Base-by-base conservation (phyloP, 2,113 vertebrate genomes). In the Oenanthe oenanthe region DNA sequence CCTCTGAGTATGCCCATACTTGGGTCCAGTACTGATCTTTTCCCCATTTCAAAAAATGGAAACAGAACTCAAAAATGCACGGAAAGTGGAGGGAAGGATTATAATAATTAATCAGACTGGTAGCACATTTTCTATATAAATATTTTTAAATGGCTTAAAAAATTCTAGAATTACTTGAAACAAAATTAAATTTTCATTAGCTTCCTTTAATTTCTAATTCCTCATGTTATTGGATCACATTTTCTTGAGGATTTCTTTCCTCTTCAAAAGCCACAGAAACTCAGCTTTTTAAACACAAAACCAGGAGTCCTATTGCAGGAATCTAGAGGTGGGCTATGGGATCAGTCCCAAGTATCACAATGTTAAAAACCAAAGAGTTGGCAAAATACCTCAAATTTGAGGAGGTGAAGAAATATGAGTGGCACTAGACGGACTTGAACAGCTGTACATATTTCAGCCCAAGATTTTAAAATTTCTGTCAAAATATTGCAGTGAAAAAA, bases 391-490 rank as follows among this genome's bases (percentile, higher is more conserved):
- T 89, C 85, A 22, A 0, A 79, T 89, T 82, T 93, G 91, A 96
- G 81, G 84, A 95, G 95, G 94, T 95, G 89, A 92, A 95, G 89
- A 94, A 95, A 92, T 72, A 51, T 50, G 73, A 93, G 81, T 91
- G 87, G 86, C 95, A 95, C 76, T 81, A 82, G 87, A 95, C 1
- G 91, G 93, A 97, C 94, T 95, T 43, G 89, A 92, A 97, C 94
- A 96, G 94, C 95, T 96, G 93, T 93, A 95, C 62, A 12, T 28
- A 90, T 34, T 95, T 82, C 96, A 95, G 67, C 88, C 92, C 92
- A 96, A 95, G 92, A 95, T 92, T 92, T 93, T 19, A 94, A 70
- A 88, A 34, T 68, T 88, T 95, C 93, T 96, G 95, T 94, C 96
- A 95, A 92, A 96, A 96, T 96, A 96, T 94, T 96, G 85, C 89